Evolutionary conservation across 2,888 invertebrate species (phyloP).

Genomic region (Trachelus troglodyta): DNA sequence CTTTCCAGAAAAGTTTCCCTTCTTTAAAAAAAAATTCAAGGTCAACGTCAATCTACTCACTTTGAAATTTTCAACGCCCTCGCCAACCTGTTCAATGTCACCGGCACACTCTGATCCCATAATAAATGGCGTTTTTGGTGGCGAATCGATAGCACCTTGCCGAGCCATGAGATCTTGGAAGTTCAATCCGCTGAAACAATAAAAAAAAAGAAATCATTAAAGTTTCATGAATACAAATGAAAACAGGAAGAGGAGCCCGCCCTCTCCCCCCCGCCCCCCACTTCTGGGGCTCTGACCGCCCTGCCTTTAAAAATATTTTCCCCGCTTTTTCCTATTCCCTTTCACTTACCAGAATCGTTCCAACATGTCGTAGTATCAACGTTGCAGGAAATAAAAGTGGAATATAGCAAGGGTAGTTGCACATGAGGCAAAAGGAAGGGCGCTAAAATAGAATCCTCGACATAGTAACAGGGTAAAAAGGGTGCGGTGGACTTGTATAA

Average conservation of each 20-base stretch:
- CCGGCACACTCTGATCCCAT: conserved; percentile 92
- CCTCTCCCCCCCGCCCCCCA: too few relatives aligned
- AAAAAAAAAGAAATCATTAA: conserved; percentile 26
- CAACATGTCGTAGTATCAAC: too few relatives aligned
- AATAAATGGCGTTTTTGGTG: conserved; percentile 90
- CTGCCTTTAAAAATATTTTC: neutral
- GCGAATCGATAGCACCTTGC: conserved; percentile 87
- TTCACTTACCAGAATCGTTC: neutral
- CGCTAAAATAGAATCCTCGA: conserved; percentile 35
- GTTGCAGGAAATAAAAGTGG: too few relatives aligned
- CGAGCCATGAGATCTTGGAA: conserved; percentile 91
- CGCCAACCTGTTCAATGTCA: conserved; percentile 81
- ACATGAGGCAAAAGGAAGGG: conserved; percentile 5
- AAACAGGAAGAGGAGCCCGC: neutral
- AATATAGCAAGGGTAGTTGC: neutral
- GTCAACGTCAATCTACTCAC: conserved; percentile 64
- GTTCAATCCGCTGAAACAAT: conserved; percentile 83
- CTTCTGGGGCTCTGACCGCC: neutral
- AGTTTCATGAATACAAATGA: neutral
- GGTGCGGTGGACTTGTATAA: conserved; percentile 23
- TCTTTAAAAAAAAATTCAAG: too few relatives aligned
- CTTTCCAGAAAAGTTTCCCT: too few relatives aligned
- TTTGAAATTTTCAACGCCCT: conserved; percentile 82
- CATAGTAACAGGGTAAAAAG: conserved; percentile 18
- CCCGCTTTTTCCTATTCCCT: neutral